phyloP scores from a whole-genome alignment of 2,797 vertebrate genomes.

The Chlorospingus semifuscus region DNA sequence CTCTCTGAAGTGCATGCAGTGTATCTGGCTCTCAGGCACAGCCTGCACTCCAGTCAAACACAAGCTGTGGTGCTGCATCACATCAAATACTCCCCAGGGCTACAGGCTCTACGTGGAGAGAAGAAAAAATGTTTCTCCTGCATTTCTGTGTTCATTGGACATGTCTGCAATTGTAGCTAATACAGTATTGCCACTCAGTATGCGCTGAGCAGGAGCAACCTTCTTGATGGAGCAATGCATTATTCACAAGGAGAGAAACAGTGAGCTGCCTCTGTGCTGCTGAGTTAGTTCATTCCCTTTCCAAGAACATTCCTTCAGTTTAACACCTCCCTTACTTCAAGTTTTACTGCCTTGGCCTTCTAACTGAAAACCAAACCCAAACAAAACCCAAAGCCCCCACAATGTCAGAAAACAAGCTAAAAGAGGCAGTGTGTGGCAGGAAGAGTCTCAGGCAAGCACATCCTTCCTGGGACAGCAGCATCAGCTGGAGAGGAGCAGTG shows the following conservation, averaged over 20 bases:
- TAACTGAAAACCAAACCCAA: background rate
- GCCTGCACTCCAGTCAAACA: background rate
- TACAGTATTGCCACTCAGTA: background rate
- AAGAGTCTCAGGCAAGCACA: background rate
- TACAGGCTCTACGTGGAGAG: background rate
- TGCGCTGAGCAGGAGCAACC: background rate
- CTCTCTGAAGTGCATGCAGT: background rate
- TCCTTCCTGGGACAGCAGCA: background rate
- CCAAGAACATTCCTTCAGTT: background rate
- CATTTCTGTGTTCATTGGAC: background rate
- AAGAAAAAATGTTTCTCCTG: background rate
- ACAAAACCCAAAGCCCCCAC: rapidly evolving
- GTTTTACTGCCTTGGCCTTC: background rate
- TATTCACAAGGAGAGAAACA: conserved; percentile 21
- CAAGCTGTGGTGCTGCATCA: background rate
- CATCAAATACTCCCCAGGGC: conserved; percentile 6
- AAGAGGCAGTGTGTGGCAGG: background rate
- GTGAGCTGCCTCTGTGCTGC: background rate
- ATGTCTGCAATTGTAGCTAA: background rate
- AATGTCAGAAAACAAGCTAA: background rate
- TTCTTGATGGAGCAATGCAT: conserved; percentile 38
- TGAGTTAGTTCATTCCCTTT: background rate
- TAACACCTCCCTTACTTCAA: background rate
- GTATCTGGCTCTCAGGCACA: background rate
- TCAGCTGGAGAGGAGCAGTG: background rate